Base-by-base conservation (phyloP, 1,140 invertebrate species). In the Penaeus vannamei region DNA sequence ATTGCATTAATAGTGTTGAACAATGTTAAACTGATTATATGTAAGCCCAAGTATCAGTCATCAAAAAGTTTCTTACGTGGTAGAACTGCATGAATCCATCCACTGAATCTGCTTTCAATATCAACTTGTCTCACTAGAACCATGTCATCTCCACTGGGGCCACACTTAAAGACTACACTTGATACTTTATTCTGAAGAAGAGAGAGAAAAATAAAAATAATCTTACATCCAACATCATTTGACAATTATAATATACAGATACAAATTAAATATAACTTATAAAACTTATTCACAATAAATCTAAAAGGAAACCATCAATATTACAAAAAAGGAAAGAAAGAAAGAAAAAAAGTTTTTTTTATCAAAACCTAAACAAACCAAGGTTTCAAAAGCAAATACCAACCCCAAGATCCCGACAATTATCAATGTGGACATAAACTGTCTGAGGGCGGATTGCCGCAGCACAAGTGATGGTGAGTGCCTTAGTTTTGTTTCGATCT, bases 381-480 rank as follows among this genome's bases (percentile, higher is more conserved):
- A 53, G 59, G 20, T 81, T 69, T 77, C 72, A 82, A 29, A 77
- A n/a, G 64, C 60, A 66, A 81, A 86, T 87, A 94, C 95, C 95
- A 93, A 98, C 97, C 93, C 95, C 96, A 89, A 98, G 94, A 93
- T 99, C 98, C 77, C 98, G 94, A 90, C 97, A 90, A 77, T 91
- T 91, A 79, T 91, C 97, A 92, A 99, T 99, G 92, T 99, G 98
- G 85, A 99, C 95, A 92, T 99, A 97, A 46, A 99, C 95, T 91
- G 97, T 97, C 5, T 98, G 92, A 85, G 96, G 94, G 76, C 94
- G 94, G 2, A 96, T 95, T 94, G 61, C 94, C 92, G 87, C 92
- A 1, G 93, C 93, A 85, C 94, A 95, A 93, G 93, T 93, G 22
- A 96, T 93, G 23, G 94, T 95, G n/a, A 97, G 94, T 2, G 94